Percentiles rank a stretch among this genome's conserved stretches.
phyloP scores from a whole-genome alignment of 30 jellyfish, hydroid and myxozoan species.

The Chrysaora quinquecirrha region DNA sequence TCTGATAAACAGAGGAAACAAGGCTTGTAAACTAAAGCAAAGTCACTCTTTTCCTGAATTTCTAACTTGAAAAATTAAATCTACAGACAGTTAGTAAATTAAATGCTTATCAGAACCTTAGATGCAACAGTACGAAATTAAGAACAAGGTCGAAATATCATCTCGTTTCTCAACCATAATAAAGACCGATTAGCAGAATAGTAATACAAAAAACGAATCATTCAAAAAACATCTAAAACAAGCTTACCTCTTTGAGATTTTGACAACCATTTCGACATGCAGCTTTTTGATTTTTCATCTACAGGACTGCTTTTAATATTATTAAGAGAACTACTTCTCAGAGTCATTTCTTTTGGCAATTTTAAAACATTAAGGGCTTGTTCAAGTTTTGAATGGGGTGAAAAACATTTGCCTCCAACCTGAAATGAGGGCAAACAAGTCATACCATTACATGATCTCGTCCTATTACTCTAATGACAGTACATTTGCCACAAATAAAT shows the following conservation, averaged over 20 bases:
- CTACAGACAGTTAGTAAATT: too few species aligned
- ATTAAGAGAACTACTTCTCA: slow-evolving; percentile 28
- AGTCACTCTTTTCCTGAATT: too few species aligned
- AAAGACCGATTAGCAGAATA: too few species aligned
- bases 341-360: slow-evolving; percentile 54
- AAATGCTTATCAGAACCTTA: too few species aligned
- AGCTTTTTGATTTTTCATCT: not conserved
- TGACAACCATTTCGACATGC: slow-evolving; percentile 51
- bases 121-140: too few species aligned
- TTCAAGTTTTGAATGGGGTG: slow-evolving; percentile 29
- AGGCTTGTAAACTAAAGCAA: too few species aligned
- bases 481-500: not conserved
- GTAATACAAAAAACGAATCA: too few species aligned
- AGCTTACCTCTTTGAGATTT: slow-evolving; percentile 32
- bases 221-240: not conserved
- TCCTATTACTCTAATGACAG: not conserved
- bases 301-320: not conserved
- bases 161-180: too few species aligned
- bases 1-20: too few species aligned
- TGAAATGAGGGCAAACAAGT: not conserved
- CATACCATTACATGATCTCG: not conserved
- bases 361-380: slow-evolving; percentile 8
- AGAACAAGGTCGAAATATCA: too few species aligned
- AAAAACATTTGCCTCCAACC: slow-evolving; percentile 39
- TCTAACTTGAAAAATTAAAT: too few species aligned